Evolutionary conservation across 2,797 vertebrate species (phyloP).

Genomic region (Hypotaenidia okinawae): DNA sequence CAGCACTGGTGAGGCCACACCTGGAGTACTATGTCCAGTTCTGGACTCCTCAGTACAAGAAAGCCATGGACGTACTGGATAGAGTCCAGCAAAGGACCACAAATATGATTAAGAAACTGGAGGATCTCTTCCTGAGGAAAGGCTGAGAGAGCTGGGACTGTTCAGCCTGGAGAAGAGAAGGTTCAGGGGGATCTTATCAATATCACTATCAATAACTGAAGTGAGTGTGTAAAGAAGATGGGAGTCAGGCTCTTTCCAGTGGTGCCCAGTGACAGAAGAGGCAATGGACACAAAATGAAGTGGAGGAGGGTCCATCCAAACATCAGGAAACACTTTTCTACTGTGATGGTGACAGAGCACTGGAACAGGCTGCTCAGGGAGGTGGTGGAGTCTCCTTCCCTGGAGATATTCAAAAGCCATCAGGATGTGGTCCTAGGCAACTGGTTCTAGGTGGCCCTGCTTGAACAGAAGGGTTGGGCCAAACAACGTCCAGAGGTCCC

Average conservation of each 20-base stretch:
- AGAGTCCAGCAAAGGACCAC: background rate
- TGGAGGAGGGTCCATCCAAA: background rate
- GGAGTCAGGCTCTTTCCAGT: background rate
- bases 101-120: background rate
- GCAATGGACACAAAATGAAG: background rate
- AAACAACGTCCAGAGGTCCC: background rate
- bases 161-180: background rate
- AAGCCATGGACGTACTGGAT: background rate
- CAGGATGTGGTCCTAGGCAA: background rate
- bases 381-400: background rate
- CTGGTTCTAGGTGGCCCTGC: background rate
- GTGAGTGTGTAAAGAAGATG: background rate
- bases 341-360: background rate
- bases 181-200: background rate
- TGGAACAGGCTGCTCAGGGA: background rate
- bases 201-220: background rate
- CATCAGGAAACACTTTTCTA: background rate
- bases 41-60: background rate
- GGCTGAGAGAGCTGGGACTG: background rate
- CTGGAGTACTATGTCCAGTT: background rate
- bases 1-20: background rate
- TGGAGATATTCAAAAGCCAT: background rate
- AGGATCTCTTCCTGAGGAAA: background rate
- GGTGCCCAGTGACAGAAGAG: background rate
- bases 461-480: background rate